Evolutionary conservation across 2,113 vertebrate species (phyloP).

Genomic region (Himantopus leucocephalus): DNA sequence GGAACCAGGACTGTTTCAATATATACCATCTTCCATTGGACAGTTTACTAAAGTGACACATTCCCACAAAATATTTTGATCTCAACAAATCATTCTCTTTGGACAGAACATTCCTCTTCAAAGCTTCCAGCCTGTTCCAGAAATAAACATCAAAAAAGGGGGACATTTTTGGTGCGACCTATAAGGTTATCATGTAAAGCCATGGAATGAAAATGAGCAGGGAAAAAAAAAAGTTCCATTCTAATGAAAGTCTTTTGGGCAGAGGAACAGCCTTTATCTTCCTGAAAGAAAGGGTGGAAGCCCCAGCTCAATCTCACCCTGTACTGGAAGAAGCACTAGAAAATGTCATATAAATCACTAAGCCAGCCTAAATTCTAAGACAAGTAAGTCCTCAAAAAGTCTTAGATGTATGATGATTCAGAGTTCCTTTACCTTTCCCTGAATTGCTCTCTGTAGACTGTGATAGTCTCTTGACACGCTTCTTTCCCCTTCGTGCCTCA

Average conservation of each 20-base stretch:
- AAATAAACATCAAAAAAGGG: slow-evolving; percentile 43
- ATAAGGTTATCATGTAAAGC: slow-evolving; percentile 8
- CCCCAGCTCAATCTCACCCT: not conserved
- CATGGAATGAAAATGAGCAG: not conserved
- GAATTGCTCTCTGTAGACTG: slow-evolving; percentile 90
- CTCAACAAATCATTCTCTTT: slow-evolving; percentile 24
- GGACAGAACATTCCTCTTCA: slow-evolving; percentile 26
- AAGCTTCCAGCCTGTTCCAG: slow-evolving; percentile 2
- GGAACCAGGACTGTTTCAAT: not conserved
- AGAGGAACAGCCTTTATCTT: not conserved
- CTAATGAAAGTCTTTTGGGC: not conserved
- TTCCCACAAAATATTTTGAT: slow-evolving; percentile 3
- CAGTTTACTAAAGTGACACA: not conserved
- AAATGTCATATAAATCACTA: not conserved
- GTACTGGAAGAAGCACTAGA: not conserved
- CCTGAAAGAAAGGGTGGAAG: not conserved
- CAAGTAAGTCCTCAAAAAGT: not conserved
- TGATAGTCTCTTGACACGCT: slow-evolving; percentile 91
- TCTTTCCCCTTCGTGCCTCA: slow-evolving; percentile 92
- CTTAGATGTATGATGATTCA: not conserved
- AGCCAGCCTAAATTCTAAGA: not conserved
- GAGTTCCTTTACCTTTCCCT: slow-evolving; percentile 84
- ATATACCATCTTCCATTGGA: not conserved
- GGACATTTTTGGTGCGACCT: not conserved
- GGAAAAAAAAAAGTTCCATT: not conserved